These are phyloP conservation scores for Sebastes hubbsi DNA, from an alignment of 2,797 vertebrate species.

Conservation along the genomic window DNA sequence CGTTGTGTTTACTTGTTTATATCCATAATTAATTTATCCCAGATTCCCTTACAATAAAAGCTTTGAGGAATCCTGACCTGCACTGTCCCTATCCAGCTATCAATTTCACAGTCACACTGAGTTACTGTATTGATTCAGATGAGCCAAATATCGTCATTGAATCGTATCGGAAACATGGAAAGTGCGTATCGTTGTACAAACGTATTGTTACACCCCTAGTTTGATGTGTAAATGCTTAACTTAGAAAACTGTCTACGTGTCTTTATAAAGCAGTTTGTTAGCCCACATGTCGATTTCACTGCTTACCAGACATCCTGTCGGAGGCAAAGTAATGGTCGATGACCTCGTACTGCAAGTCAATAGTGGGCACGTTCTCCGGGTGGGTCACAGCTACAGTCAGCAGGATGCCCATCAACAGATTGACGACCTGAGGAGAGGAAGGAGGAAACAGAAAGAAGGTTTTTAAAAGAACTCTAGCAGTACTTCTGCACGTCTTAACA, in stretches of 20 bases:
- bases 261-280: background rate
- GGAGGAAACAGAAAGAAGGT: background rate
- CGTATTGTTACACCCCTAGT: no score
- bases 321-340: slow-evolving; percentile 97
- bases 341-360: slow-evolving; percentile 97
- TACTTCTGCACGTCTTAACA: background rate
- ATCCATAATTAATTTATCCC: no score
- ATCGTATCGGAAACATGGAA: accelerated
- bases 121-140: no score
- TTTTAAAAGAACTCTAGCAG: background rate
- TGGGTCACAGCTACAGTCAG: slow-evolving; percentile 97
- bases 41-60: no score
- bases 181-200: no score
- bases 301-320: slow-evolving; percentile 94
- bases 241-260: background rate
- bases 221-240: background rate
- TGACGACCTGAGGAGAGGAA: slow-evolving; percentile 87
- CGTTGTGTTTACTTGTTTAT: no score
- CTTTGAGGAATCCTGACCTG: no score
- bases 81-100: no score
- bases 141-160: no score
- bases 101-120: no score
- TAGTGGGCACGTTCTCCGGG: slow-evolving; percentile 91
- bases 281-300: background rate
- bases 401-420: slow-evolving; percentile 96